Evolutionary conservation across 1,140 invertebrate species (phyloP).

Genomic region (Ceratina japonica): DNA sequence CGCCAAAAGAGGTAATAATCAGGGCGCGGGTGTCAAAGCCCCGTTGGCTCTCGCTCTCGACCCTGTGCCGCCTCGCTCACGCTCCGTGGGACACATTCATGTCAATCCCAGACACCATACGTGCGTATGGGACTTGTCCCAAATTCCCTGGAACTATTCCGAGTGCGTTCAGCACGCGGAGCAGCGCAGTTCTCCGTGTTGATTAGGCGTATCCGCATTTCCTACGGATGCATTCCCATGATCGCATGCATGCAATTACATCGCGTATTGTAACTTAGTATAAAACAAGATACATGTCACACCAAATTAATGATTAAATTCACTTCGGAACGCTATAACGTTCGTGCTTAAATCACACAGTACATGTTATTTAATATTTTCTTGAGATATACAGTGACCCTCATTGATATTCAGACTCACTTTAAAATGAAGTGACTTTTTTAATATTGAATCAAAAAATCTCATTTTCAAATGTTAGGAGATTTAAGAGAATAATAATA

Average conservation of each 20-base stretch:
- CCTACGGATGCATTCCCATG: slow-evolving; percentile 6
- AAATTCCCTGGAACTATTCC: slow-evolving; percentile 50
- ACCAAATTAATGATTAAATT: no score
- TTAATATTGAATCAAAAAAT: no score
- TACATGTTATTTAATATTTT: no score
- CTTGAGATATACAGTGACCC: no score
- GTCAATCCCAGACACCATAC: slow-evolving; percentile 55
- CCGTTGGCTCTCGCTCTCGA: slow-evolving; percentile 19
- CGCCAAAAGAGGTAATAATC: slow-evolving; percentile 13
- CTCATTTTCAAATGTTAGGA: no score
- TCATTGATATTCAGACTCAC: no score
- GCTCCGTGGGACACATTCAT: slow-evolving; percentile 58
- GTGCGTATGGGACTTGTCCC: slow-evolving; percentile 45
- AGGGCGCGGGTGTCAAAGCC: slow-evolving; percentile 35
- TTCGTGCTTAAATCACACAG: no score
- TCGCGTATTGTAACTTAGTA: no score
- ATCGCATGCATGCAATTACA: neutral
- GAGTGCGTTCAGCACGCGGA: slow-evolving; percentile 18
- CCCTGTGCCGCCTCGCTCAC: slow-evolving; percentile 48
- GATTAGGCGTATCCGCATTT: slow-evolving; percentile 20
- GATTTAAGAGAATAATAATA: no score
- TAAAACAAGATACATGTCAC: no score
- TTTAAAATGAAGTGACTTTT: no score
- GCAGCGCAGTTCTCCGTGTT: slow-evolving; percentile 28
- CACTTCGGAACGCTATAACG: no score